Base-by-base conservation (phyloP, 2,113 vertebrate genomes). In the Pygoscelis antarcticus region DNA sequence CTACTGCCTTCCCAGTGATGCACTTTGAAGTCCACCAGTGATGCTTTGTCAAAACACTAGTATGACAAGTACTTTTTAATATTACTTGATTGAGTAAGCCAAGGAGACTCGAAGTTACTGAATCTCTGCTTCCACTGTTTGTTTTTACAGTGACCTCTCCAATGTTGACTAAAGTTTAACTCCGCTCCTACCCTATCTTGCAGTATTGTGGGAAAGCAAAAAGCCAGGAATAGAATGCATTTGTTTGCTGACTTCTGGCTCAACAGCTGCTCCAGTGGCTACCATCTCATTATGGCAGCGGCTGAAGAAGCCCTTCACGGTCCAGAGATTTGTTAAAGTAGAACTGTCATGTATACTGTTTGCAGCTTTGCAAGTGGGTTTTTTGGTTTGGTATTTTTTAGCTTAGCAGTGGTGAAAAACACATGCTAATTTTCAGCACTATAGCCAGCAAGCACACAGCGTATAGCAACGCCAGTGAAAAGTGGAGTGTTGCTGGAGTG, bases 361-460 rank as follows among this genome's bases (percentile, higher is more conserved):
- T 91, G 60, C 93, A 96, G 90, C 70, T 88, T 83, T 70, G 74
- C 96, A 74, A 93, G 91, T 89, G 85, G 77, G 0, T 60, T 93
- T 58, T 61, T 85, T 51, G 70, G 54, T 51, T 19, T 23, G 75
- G 8, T 10, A 1, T 36, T 88, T 91, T 94, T 79, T 7, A 76
- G 52, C 54, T 76, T 42, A 57, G 74, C 79, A 46, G 54, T 20
- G 57, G 79, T 83, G 75, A 55, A 57, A 94, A 83, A 44, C 44
- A 87, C 82, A 10, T 11, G 64, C 10, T 34, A 7, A 54, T 61
- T 80, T 47, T 69, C 64, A 75, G 61, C 20, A 5, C 9, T 30
- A 6, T 0, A 7, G 77, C 30, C 62, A 95, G 19, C 74, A 46
- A 88, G 40, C 55, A 22, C 16, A 10, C 3, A 38, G 52, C 51